A percentile compares a stretch with the other conserved stretches of the same genome.
Conservation (phyloP, 2,797 vertebrate genomes). For the Hafferia zeledoni region DNA sequence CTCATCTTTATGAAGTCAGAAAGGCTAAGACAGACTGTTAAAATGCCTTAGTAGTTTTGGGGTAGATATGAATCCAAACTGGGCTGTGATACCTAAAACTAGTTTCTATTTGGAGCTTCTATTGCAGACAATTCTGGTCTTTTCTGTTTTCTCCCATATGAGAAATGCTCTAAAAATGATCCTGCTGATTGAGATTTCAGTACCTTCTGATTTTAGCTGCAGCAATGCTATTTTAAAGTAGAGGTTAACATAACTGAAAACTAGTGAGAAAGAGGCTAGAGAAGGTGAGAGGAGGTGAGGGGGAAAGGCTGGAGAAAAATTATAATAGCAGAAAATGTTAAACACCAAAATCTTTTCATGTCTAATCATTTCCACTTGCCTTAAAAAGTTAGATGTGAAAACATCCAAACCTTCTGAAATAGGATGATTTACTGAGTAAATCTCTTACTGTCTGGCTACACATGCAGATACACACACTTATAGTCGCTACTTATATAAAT, state of each 20-base stretch:
- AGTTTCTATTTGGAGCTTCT: neutral
- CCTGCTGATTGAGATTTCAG: constrained; percentile 13
- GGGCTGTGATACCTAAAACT: neutral
- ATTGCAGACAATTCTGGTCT: neutral
- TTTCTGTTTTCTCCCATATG: neutral
- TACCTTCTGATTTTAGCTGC: constrained; percentile 27
- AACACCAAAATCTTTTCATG: neutral
- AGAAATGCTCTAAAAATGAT: neutral
- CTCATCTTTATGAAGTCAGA: neutral
- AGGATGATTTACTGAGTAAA: neutral
- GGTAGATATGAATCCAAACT: neutral
- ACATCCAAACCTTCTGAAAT: neutral
- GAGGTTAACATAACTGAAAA: neutral
- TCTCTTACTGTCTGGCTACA: neutral
- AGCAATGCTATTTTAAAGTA: constrained; percentile 6
- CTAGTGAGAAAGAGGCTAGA: neutral
- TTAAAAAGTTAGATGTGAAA: neutral
- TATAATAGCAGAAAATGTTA: neutral
- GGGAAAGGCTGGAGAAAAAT: constrained; percentile 8
- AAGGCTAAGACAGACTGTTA: neutral
- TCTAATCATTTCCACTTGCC: neutral
- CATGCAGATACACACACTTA: neutral
- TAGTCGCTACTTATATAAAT: neutral
- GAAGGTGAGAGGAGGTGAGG: constrained; percentile 8
- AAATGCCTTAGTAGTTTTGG: neutral